A percentile compares a stretch with the other conserved stretches of the same genome.
These are phyloP conservation scores for Eurois occulta DNA, from an alignment of 2,888 invertebrate species.

Conservation along the genomic window DNA sequence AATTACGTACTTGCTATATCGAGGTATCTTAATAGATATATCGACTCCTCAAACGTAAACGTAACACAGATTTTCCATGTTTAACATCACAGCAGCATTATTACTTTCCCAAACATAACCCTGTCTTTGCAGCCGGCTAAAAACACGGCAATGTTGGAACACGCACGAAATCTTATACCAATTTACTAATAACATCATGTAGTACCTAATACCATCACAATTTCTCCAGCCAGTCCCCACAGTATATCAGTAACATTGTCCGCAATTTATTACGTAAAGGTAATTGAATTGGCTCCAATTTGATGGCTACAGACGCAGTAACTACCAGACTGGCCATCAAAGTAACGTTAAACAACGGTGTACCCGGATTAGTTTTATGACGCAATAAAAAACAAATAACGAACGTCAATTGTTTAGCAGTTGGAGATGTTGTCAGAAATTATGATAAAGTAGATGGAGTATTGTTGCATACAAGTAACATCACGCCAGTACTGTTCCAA, in stretches of 20 bases:
- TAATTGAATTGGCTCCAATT: constrained; percentile 65
- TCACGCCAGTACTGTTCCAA: neutral
- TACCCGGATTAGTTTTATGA: constrained; percentile 58
- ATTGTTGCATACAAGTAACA: neutral
- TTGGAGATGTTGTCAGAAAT: neutral
- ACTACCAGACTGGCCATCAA: constrained; percentile 53
- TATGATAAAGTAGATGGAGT: neutral
- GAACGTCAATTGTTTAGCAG: constrained; percentile 50
- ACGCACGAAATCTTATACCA: neutral
- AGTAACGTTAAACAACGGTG: constrained; percentile 50
- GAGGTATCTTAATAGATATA: no score
- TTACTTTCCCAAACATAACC: neutral
- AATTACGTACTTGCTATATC: no score
- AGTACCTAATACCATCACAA: constrained; percentile 18
- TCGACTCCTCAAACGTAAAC: no score
- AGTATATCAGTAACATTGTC: constrained; percentile 44
- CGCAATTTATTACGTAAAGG: constrained; percentile 49
- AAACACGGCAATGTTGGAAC: neutral
- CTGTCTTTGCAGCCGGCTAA: neutral
- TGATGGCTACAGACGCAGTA: constrained; percentile 46
- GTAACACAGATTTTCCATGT: neutral
- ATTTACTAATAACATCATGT: constrained; percentile 2
- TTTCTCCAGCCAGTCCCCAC: constrained; percentile 14
- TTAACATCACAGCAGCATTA: neutral
- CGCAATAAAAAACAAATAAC: constrained; percentile 47